Conservation (phyloP, 2,797 vertebrate species). For the Chromobotia macracanthus region DNA sequence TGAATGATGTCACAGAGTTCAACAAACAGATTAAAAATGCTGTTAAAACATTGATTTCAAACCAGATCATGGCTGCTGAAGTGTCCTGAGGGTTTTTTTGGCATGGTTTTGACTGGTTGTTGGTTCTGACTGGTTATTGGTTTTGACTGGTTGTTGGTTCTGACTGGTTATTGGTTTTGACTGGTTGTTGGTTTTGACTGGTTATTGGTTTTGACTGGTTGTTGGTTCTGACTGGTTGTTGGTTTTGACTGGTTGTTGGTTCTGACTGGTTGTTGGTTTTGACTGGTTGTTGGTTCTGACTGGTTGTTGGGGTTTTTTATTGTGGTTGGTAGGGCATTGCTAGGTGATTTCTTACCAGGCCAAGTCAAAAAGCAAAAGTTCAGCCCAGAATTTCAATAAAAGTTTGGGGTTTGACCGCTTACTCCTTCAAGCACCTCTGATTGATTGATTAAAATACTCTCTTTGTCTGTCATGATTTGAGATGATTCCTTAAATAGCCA, state of each 20-base stretch:
- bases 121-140: not conserved
- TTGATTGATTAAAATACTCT: no score
- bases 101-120: not conserved
- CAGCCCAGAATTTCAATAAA: not conserved
- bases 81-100: no score
- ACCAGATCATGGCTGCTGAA: not conserved
- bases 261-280: no score
- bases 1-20: slow-evolving; percentile 38
- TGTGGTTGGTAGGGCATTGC: not conserved
- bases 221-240: no score
- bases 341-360: not conserved
- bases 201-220: no score
- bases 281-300: no score
- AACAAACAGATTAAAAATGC: slow-evolving; percentile 7
- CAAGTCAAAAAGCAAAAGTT: not conserved
- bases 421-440: not conserved
- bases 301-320: no score
- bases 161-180: no score
- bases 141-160: no score
- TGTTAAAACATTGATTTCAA: not conserved
- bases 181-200: no score
- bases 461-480: no score
- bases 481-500: not conserved
- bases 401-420: not conserved
- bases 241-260: no score